Conservation (phyloP, 2,797 vertebrate genomes). For the Sarcophilus harrisii region DNA sequence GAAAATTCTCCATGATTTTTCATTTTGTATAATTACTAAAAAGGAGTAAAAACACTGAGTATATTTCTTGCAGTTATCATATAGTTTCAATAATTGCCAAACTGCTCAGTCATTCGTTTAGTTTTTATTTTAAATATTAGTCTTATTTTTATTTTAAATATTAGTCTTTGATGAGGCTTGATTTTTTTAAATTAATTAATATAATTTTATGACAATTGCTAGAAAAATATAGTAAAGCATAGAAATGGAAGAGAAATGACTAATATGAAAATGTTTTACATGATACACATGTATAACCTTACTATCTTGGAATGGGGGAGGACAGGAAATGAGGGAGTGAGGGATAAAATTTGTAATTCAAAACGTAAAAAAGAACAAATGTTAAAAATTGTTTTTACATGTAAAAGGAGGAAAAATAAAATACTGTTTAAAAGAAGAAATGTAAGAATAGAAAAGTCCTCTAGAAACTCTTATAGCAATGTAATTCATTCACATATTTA, state of each 20-base stretch:
- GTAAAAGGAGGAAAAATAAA: neutral
- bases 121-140: conserved; percentile 50
- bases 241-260: conserved; percentile 15
- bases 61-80: conserved; percentile 24
- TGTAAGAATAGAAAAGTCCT: neutral
- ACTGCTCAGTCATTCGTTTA: conserved; percentile 2
- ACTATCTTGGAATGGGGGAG: neutral
- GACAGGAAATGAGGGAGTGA: neutral
- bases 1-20: neutral
- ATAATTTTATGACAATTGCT: conserved; percentile 29
- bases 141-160: conserved; percentile 50
- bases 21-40: neutral
- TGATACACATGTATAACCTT: neutral
- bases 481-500: conserved; percentile 22
- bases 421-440: neutral
- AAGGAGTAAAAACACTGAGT: neutral
- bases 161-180: conserved; percentile 3
- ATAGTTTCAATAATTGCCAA: neutral
- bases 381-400: neutral
- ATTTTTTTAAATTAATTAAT: conserved; percentile 4
- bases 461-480: neutral
- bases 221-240: conserved; percentile 12
- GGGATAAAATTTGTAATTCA: neutral
- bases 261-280: neutral
- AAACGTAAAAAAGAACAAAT: neutral